These are phyloP conservation scores for Aeoliscus strigatus DNA, from an alignment of 2,797 vertebrate species.

Conservation along the genomic window DNA sequence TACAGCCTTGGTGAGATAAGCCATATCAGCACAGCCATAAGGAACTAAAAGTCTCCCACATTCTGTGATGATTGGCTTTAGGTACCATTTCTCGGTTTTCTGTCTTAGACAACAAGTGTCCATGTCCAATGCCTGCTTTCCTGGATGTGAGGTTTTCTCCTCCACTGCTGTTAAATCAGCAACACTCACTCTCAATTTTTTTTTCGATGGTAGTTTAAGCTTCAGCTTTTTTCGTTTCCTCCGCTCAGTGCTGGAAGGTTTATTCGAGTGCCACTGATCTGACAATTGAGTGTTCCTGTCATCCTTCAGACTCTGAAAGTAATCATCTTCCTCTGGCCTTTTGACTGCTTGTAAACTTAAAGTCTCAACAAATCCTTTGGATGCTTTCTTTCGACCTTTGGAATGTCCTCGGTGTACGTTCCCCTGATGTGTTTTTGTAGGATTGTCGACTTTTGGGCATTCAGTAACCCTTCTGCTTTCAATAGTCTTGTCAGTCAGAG, in stretches of 20 bases:
- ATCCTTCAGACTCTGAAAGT: constrained; percentile 2
- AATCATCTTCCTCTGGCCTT: constrained; percentile 17
- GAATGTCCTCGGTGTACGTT: constrained; percentile 17
- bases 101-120: constrained; percentile 50
- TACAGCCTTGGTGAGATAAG: constrained; percentile 39
- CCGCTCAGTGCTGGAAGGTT: constrained; percentile 15
- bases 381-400: constrained; percentile 5
- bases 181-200: no score
- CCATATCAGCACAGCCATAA: constrained; percentile 55
- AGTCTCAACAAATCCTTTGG: constrained; percentile 24
- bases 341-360: constrained; percentile 10
- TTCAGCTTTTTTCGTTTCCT: constrained; percentile 34
- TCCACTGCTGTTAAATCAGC: constrained; percentile 5
- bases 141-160: constrained; percentile 4
- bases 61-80: constrained; percentile 71
- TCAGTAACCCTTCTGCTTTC: constrained; percentile 16
- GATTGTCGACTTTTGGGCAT: constrained; percentile 14
- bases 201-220: no score
- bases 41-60: constrained; percentile 77
- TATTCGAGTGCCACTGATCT: constrained; percentile 9
- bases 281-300: constrained; percentile 13
- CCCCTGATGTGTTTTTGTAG: constrained; percentile 13
- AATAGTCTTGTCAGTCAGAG: constrained; percentile 25
- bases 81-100: constrained; percentile 68
- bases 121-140: constrained; percentile 13